A percentile compares a stretch with the other conserved stretches of the same genome.
Conservation (phyloP, 2,888 invertebrate genomes). For the Leptinotarsa juncta region DNA sequence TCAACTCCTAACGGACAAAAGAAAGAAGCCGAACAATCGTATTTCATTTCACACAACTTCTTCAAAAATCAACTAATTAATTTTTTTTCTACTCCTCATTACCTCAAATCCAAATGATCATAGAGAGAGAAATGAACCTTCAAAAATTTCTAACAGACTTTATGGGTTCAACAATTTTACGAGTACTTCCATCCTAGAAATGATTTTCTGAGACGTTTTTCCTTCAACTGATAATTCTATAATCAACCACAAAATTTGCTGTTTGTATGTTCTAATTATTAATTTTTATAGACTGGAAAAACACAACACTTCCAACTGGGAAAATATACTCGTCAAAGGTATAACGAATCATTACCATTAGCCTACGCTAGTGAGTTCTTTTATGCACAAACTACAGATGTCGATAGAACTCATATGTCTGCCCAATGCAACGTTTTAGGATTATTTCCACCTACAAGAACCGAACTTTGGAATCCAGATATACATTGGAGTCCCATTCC, state of each 20-base stretch:
- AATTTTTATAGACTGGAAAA: constrained; percentile 68
- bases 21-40: no score
- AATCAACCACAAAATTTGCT: neutral
- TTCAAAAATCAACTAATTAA: no score
- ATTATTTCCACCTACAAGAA: constrained; percentile 72
- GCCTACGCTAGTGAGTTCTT: constrained; percentile 69
- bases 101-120: no score
- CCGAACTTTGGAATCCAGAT: constrained; percentile 70
- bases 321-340: constrained; percentile 76
- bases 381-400: constrained; percentile 77
- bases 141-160: no score
- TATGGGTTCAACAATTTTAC: no score
- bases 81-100: no score
- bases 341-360: constrained; percentile 69
- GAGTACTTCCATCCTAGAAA: no score
- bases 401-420: constrained; percentile 87
- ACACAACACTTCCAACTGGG: constrained; percentile 79
- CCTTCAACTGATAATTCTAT: no score
- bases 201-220: no score
- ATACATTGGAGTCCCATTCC: constrained; percentile 80
- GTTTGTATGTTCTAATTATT: neutral
- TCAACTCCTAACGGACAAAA: no score
- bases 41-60: no score
- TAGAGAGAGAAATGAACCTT: no score
- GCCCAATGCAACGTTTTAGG: constrained; percentile 82